Percentiles rank a stretch among this genome's conserved stretches.
These are phyloP conservation scores for Chymomyza amoena DNA, from an alignment of 2,888 invertebrate genomes.

Conservation along the genomic window DNA sequence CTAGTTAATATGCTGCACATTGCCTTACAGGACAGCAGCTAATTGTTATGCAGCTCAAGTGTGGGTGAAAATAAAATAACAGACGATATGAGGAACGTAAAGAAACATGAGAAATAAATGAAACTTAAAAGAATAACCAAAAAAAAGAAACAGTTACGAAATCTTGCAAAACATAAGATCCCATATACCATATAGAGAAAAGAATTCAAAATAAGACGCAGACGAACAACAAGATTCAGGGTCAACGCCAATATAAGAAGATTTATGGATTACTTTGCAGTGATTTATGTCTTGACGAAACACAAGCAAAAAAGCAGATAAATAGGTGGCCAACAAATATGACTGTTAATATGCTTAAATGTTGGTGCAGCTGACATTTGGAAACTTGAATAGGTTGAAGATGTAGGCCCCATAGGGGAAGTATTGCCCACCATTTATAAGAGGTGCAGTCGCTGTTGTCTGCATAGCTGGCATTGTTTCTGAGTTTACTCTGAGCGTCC, in stretches of 20 bases:
- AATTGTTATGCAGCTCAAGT: slow-evolving; percentile 52
- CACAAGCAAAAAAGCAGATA: not conserved
- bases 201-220: not conserved
- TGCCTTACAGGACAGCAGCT: slow-evolving; percentile 13
- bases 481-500: slow-evolving; percentile 1
- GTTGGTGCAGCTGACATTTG: not conserved
- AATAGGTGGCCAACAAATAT: not conserved
- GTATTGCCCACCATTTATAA: not conserved
- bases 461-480: slow-evolving; percentile 20
- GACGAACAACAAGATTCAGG: slow-evolving; percentile 40
- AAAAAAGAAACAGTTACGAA: not conserved
- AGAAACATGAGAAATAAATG: not conserved
- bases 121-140: not conserved
- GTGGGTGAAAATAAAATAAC: slow-evolving; percentile 63
- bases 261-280: slow-evolving; percentile 44
- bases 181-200: not conserved
- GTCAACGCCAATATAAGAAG: slow-evolving; percentile 47
- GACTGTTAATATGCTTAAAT: not conserved
- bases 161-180: not conserved
- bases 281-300: slow-evolving; percentile 53
- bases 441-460: not conserved
- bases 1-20: not conserved
- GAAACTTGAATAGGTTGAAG: not conserved
- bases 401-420: not conserved
- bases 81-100: not conserved